A percentile compares a stretch with the other conserved stretches of the same genome.
Conservation (phyloP, 2,888 invertebrate genomes). For the Brachyptera risi region DNA sequence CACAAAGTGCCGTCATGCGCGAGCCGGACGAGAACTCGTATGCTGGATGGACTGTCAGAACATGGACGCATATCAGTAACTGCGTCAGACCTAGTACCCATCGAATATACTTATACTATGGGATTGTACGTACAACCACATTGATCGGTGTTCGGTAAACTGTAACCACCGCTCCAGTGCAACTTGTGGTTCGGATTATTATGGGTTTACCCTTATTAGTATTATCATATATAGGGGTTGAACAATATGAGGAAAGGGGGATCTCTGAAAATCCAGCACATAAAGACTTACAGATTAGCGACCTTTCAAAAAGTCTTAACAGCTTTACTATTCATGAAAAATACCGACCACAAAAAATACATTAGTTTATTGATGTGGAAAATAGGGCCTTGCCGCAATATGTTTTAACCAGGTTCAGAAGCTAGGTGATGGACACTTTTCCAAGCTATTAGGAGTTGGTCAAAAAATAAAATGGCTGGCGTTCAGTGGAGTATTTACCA, state of each 20-base stretch:
- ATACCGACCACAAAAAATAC: background rate
- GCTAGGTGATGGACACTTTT: too few species aligned
- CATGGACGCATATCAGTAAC: too few species aligned
- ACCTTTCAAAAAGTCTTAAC: conserved; percentile 18
- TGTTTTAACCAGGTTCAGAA: too few species aligned
- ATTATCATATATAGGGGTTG: background rate
- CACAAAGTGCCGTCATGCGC: too few species aligned
- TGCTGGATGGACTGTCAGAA: too few species aligned
- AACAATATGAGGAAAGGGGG: background rate
- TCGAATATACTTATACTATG: too few species aligned
- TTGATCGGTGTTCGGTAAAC: background rate
- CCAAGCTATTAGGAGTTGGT: too few species aligned
- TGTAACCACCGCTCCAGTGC: background rate
- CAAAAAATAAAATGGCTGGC: too few species aligned
- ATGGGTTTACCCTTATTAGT: conserved; percentile 3
- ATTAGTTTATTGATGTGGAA: conserved; percentile 4
- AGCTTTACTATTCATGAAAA: conserved; percentile 13
- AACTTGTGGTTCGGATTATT: conserved; percentile 4
- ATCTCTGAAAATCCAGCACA: conserved; percentile 17
- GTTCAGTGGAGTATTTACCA: too few species aligned
- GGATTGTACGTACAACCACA: background rate
- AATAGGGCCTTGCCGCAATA: too few species aligned
- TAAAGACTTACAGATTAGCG: conserved; percentile 4
- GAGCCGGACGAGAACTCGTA: too few species aligned
- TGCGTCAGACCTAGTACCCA: too few species aligned